phyloP scores from a whole-genome alignment of 2,113 vertebrate species.

The Mobula hypostoma region DNA sequence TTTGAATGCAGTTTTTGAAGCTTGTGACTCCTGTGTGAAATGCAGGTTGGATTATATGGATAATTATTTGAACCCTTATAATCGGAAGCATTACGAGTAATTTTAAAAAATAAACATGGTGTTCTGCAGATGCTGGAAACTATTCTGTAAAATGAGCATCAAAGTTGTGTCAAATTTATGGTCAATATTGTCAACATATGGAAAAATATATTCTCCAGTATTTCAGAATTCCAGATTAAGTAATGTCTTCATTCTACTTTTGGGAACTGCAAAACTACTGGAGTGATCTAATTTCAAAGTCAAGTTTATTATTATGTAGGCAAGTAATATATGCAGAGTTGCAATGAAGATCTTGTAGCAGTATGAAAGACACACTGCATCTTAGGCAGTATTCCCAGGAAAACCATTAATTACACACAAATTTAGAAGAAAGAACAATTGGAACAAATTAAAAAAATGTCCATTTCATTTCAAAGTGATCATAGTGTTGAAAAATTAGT shows the following conservation, averaged over 20 bases:
- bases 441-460: too few species aligned
- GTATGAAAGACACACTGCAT: too few species aligned
- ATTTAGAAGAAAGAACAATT: too few species aligned
- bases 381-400: too few species aligned
- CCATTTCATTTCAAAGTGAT: too few species aligned
- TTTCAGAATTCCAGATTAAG: background rate
- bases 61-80: background rate
- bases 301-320: too few species aligned
- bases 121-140: background rate
- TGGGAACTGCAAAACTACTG: background rate
- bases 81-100: background rate
- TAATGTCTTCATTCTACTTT: background rate
- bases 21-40: background rate
- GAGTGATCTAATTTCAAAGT: too few species aligned
- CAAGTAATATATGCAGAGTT: too few species aligned
- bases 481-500: too few species aligned
- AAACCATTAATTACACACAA: too few species aligned
- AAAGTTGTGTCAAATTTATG: background rate
- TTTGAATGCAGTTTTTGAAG: background rate
- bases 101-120: background rate
- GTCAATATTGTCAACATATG: background rate
- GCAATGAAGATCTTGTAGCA: too few species aligned
- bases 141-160: background rate
- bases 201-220: background rate
- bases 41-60: background rate